phyloP scores from a whole-genome alignment of 2,888 invertebrate genomes.

The Cremastobaeus sp. region DNA sequence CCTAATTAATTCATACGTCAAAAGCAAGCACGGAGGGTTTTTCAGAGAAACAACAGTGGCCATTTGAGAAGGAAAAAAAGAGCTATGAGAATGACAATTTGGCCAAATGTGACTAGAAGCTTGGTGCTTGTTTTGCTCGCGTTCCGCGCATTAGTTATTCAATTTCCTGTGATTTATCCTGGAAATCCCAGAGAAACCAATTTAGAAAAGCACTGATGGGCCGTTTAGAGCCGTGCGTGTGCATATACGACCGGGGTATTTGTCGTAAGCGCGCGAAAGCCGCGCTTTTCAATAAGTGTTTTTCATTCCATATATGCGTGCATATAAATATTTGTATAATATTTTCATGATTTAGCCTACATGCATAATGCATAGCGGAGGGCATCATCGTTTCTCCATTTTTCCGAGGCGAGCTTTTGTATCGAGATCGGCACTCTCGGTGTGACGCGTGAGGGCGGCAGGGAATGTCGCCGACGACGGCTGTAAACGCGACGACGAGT shows the following conservation, averaged over 20 bases:
- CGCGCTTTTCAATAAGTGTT: conserved; percentile 67
- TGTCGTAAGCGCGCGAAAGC: conserved; percentile 20
- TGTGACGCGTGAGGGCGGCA: conserved; percentile 40
- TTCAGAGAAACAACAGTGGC: too few species aligned
- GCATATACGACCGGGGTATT: conserved; percentile 40
- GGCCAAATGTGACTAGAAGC: too few species aligned
- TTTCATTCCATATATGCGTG: conserved; percentile 62
- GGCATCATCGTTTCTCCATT: conserved; percentile 79
- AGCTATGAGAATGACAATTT: too few species aligned
- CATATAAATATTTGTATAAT: too few species aligned
- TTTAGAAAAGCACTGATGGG: too few species aligned
- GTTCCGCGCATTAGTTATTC: too few species aligned
- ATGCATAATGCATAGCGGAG: conserved; percentile 75
- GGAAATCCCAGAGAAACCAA: too few species aligned
- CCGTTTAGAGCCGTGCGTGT: not conserved
- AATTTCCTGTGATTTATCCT: too few species aligned
- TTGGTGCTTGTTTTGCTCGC: too few species aligned
- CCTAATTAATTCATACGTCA: too few species aligned
- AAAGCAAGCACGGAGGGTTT: too few species aligned
- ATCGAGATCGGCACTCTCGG: conserved; percentile 66
- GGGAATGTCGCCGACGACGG: conserved; percentile 61
- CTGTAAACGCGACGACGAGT: conserved; percentile 71
- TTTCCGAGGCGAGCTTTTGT: conserved; percentile 68
- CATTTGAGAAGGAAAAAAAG: too few species aligned
- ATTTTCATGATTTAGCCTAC: conserved; percentile 64